Evolutionary conservation across 2,113 vertebrate species (phyloP), one percentile per base, ranked within the genome.

Genomic region (Sigmodon hispidus): DNA sequence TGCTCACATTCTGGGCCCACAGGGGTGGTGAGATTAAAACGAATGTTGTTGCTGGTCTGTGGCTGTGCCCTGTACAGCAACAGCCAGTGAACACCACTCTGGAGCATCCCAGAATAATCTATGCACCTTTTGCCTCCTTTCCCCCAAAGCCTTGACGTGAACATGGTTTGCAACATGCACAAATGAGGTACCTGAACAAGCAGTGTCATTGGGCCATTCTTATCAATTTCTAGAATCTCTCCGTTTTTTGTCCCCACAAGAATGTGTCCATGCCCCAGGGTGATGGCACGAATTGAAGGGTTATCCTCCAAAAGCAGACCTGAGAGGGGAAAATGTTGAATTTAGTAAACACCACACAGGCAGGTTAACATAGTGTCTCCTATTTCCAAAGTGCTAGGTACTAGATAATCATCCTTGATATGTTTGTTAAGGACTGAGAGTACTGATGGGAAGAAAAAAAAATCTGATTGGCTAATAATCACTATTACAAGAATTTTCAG

Each of bases 191-290:
- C 99, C 99, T 99, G 99, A 91, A 99, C 98, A 89, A 99, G 99
- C 77, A 99, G 98, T 5, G 99, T 99, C 99, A 99, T 99, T 9
- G 99, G 99, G 36, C 99, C 99, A 1, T 98, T 99, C 98, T 99
- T 99, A 97, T 99, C 99, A 1, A 99, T 99, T 98, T 99, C 99
- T 92, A 99, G 98, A 98, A 99, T 99, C 96, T 99, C 99, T 97
- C 99, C 99, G 75, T 99, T 99, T 98, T 99, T 99, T 21, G 99
- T 99, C 80, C 99, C 99, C 86, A 99, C 99, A 70, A 99, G 98
- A 95, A 99, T 99, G 98, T 99, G 99, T 10, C 99, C 99, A 75
- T 99, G 99, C 59, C 99, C 99, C 96, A 99, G 98, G 70, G 99
- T 99, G 97, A 99, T 99, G 88, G 99, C 99, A 97, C 99, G 98